A percentile compares a stretch with the other conserved stretches of the same genome.
These are phyloP conservation scores for Sinocyclocheilus anophthalmus DNA, from an alignment of 2,113 vertebrate species.

Conservation along the genomic window DNA sequence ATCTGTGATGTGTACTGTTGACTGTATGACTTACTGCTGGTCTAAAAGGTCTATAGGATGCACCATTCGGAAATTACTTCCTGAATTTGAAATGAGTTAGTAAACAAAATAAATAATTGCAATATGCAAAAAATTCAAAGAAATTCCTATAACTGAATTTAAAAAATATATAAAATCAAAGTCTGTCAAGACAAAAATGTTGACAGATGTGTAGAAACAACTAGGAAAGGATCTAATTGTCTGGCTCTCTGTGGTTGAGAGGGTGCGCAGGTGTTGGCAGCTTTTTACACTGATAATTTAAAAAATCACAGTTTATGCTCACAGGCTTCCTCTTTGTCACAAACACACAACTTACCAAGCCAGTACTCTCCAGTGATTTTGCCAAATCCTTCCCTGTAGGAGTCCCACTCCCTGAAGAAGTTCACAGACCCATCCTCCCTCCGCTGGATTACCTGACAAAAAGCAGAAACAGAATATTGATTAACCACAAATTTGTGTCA, in stretches of 20 bases:
- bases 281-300: background rate
- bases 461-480: background rate
- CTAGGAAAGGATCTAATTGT: background rate
- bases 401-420: conserved; percentile 95
- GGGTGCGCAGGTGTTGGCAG: background rate
- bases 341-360: conserved; percentile 81
- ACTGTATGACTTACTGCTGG: background rate
- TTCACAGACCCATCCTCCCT: conserved; percentile 91
- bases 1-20: background rate
- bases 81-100: background rate
- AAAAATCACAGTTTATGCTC: conserved; percentile 8
- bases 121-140: background rate
- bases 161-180: background rate
- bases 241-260: background rate
- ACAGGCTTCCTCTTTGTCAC: background rate
- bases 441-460: conserved; percentile 89
- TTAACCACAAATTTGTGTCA: background rate
- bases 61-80: background rate
- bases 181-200: background rate
- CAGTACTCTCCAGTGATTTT: conserved; percentile 97
- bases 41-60: background rate
- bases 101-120: background rate
- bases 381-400: conserved; percentile 92
- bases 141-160: background rate
- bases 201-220: background rate